A percentile compares a stretch with the other conserved stretches of the same genome.
Evolutionary conservation across 2,888 invertebrate genomes (phyloP).

Genomic region (Sympetrum striolatum): DNA sequence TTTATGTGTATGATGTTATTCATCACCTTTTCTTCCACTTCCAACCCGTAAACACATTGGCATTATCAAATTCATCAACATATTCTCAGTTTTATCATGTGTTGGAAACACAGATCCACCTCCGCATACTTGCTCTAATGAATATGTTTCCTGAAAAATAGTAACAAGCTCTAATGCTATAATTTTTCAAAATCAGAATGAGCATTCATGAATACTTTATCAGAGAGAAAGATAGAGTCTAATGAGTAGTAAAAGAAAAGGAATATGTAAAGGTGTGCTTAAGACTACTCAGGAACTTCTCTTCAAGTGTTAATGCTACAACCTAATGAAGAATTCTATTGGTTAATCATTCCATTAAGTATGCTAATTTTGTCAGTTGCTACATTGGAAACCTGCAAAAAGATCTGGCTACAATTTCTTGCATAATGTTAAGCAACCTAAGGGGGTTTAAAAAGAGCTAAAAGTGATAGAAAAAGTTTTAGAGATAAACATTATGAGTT

Average conservation of each 20-base stretch:
- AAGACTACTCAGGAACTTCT: slow-evolving; percentile 36
- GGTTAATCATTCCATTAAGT: slow-evolving; percentile 22
- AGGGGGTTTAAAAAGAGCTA: slow-evolving; percentile 25
- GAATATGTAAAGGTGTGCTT: slow-evolving; percentile 12
- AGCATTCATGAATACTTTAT: not conserved
- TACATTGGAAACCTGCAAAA: slow-evolving; percentile 32
- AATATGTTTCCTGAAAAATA: slow-evolving; percentile 74
- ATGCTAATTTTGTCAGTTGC: not conserved
- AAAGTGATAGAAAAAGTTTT: slow-evolving; percentile 15
- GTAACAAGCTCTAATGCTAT: not conserved
- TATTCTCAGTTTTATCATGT: slow-evolving; percentile 92
- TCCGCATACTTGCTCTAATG: slow-evolving; percentile 94
- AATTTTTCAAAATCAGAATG: not conserved
- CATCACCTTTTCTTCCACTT: slow-evolving; percentile 87
- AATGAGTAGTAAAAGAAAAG: slow-evolving; percentile 8
- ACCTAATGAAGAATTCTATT: slow-evolving; percentile 36
- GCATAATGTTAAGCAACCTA: slow-evolving; percentile 24
- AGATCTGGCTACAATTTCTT: slow-evolving; percentile 27
- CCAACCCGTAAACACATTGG: slow-evolving; percentile 95
- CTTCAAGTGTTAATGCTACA: slow-evolving; percentile 35
- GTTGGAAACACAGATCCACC: slow-evolving; percentile 87
- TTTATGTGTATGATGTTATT: not conserved
- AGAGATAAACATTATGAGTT: slow-evolving; percentile 13
- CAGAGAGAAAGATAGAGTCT: not conserved
- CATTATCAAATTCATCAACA: slow-evolving; percentile 94